Conservation (phyloP, 2,888 invertebrate genomes). For the Papilio elwesi region DNA sequence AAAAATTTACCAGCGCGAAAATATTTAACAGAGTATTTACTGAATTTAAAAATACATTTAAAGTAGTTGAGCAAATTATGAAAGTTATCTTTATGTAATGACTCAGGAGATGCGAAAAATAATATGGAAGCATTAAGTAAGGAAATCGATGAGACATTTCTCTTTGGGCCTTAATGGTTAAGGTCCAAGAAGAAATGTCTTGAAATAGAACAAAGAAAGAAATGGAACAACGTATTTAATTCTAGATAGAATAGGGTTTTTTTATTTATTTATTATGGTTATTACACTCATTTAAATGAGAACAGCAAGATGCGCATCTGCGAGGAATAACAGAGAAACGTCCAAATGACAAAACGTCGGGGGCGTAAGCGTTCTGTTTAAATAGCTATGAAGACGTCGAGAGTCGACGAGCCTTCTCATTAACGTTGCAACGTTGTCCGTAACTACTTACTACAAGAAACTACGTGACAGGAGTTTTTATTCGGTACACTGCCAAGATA, state of each 20-base stretch:
- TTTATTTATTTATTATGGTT: not conserved
- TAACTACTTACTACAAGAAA: constrained; percentile 42
- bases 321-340: constrained; percentile 18
- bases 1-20: constrained; percentile 8
- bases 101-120: not conserved
- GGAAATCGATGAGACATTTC: constrained; percentile 9
- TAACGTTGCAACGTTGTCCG: constrained; percentile 43
- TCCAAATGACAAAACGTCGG: constrained; percentile 7
- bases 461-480: constrained; percentile 41
- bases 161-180: constrained; percentile 10
- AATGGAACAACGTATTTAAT: constrained; percentile 11
- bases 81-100: not conserved
- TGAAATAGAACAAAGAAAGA: too few species aligned
- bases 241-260: not conserved
- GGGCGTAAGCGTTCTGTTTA: constrained; percentile 31
- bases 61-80: too few species aligned
- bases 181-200: too few species aligned
- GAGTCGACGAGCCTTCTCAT: constrained; percentile 43
- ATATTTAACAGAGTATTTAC: not conserved
- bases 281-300: constrained; percentile 7
- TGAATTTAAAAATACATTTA: not conserved
- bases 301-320: constrained; percentile 16
- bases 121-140: constrained; percentile 7
- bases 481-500: constrained; percentile 35
- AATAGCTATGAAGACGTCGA: constrained; percentile 27